These are phyloP conservation scores for Tinamus major DNA, from an alignment of 2,797 vertebrate genomes.

Conservation along the genomic window DNA sequence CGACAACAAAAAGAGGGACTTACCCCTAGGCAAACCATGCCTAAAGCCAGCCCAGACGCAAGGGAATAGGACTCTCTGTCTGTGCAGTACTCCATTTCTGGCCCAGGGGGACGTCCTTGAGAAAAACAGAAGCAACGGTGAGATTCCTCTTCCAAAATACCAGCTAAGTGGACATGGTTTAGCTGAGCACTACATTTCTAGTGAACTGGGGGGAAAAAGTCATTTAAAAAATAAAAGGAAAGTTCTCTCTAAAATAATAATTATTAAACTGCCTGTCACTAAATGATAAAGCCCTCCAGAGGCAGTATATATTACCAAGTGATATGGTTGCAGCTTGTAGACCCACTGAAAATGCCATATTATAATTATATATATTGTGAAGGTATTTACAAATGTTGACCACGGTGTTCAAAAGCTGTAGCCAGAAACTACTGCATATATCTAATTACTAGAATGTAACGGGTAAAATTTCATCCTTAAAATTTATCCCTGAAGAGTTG, in stretches of 20 bases:
- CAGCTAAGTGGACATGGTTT: background rate
- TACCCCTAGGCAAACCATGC: slow-evolving; percentile 99
- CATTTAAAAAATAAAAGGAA: background rate
- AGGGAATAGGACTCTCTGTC: slow-evolving; percentile 97
- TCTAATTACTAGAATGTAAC: background rate
- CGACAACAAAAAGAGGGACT: slow-evolving; percentile 29
- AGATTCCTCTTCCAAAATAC: background rate
- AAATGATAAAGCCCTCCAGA: background rate
- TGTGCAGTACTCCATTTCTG: slow-evolving; percentile 98
- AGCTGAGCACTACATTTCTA: background rate
- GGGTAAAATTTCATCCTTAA: background rate
- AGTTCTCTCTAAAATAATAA: background rate
- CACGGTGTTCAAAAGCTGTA: background rate
- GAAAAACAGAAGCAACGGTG: background rate
- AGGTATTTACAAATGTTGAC: background rate
- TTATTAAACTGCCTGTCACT: background rate
- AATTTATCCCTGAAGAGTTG: background rate
- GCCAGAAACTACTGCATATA: background rate
- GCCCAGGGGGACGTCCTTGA: slow-evolving; percentile 93
- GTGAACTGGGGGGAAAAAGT: background rate
- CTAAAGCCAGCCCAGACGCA: slow-evolving; percentile 94
- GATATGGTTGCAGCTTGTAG: background rate
- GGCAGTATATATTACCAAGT: background rate
- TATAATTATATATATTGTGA: background rate
- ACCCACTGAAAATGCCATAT: accelerated